A percentile compares a stretch with the other conserved stretches of the same genome.
These are phyloP conservation scores for Plotosus lineatus DNA, from an alignment of 2,113 vertebrate species.

Conservation along the genomic window DNA sequence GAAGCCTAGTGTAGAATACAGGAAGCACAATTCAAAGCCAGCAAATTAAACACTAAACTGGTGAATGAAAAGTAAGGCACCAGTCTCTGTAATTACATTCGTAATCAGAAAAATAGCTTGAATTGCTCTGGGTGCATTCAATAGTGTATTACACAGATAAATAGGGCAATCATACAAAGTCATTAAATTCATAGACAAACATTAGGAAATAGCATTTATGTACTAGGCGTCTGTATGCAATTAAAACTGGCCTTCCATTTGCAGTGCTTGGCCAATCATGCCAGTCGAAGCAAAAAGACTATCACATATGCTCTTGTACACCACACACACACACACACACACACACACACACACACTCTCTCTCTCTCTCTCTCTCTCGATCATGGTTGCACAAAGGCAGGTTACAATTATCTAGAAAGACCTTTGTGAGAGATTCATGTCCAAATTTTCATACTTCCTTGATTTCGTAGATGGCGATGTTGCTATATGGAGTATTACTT, in stretches of 20 bases:
- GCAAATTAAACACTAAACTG: constrained; percentile 52
- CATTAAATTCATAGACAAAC: constrained; percentile 54
- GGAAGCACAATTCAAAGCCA: constrained; percentile 45
- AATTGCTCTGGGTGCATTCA: constrained; percentile 56
- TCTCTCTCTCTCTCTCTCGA: no score
- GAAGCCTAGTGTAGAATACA: not conserved
- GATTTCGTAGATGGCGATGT: not conserved
- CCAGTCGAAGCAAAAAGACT: constrained; percentile 28
- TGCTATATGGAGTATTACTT: not conserved
- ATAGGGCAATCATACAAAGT: constrained; percentile 60
- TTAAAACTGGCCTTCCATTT: constrained; percentile 41
- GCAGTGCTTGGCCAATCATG: constrained; percentile 45
- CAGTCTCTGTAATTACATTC: constrained; percentile 60
- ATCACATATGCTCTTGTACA: constrained; percentile 4
- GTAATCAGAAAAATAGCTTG: constrained; percentile 65
- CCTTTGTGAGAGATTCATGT: not conserved
- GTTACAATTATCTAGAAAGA: not conserved
- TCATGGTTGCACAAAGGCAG: not conserved
- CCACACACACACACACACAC: not conserved
- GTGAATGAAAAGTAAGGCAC: constrained; percentile 50
- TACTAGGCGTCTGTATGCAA: constrained; percentile 46
- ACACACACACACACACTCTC: no score
- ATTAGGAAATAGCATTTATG: constrained; percentile 51
- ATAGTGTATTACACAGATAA: constrained; percentile 61
- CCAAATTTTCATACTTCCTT: not conserved